A percentile compares a stretch with the other conserved stretches of the same genome.
Conservation (phyloP, 1,140 invertebrate species). For the Sitobion miscanthi region DNA sequence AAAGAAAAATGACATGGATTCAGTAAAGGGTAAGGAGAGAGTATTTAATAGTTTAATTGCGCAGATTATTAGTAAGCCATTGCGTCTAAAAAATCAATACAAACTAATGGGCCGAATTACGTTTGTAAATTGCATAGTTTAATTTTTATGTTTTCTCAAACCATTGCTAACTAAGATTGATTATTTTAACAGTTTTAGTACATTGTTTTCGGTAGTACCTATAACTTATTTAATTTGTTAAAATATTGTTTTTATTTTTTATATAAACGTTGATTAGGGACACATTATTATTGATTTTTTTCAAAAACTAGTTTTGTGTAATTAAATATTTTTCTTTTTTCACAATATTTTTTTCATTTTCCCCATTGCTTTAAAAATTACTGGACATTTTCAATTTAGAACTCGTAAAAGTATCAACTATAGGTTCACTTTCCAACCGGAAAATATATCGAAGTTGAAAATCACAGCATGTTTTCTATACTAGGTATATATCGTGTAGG, state of each 20-base stretch:
- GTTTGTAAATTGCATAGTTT: background rate
- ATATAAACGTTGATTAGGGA: background rate
- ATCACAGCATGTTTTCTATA: too few species aligned
- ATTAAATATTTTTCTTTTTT: too few species aligned
- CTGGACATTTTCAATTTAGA: too few species aligned
- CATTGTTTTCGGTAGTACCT: too few species aligned
- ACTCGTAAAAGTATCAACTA: too few species aligned
- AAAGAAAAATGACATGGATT: background rate
- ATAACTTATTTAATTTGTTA: too few species aligned
- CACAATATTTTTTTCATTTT: too few species aligned
- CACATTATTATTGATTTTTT: background rate
- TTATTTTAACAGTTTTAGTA: background rate
- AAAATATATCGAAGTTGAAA: too few species aligned
- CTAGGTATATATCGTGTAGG: too few species aligned
- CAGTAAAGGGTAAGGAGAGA: background rate
- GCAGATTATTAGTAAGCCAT: background rate
- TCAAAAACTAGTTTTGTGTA: background rate
- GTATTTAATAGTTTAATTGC: background rate
- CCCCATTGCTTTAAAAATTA: too few species aligned
- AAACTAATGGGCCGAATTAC: background rate
- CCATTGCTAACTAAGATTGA: background rate
- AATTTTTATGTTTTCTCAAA: background rate
- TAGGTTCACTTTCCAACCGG: too few species aligned
- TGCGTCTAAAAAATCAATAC: background rate
- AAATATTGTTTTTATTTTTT: background rate